Evolutionary conservation across 1,140 invertebrate genomes (phyloP).

Genomic region (Ceratosolen solmsi): DNA sequence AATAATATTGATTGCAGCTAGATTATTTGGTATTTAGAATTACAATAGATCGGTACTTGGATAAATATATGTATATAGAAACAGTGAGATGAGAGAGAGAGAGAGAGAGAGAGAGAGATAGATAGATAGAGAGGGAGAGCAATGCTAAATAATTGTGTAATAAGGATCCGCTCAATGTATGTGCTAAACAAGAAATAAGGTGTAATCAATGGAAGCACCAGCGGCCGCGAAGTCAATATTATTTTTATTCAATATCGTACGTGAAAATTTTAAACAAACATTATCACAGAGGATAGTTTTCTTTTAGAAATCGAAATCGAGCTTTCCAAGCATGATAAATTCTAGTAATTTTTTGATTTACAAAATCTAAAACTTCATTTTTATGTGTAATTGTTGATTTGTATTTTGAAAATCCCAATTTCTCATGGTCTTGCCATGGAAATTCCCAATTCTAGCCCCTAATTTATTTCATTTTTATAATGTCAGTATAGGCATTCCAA

Average conservation of each 20-base stretch:
- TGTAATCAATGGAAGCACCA: slow-evolving; percentile 41
- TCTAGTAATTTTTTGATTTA: slow-evolving; percentile 23
- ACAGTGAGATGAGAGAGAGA: too few relatives aligned
- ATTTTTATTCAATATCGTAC: not conserved
- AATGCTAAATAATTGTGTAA: slow-evolving; percentile 25
- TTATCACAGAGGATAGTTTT: slow-evolving; percentile 48
- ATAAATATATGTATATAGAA: too few relatives aligned
- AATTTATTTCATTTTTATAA: slow-evolving; percentile 35
- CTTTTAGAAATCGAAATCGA: slow-evolving; percentile 32
- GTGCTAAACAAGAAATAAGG: slow-evolving; percentile 39
- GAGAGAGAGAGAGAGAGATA: too few relatives aligned
- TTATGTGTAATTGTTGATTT: not conserved
- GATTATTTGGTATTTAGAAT: slow-evolving; percentile 30
- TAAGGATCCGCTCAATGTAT: slow-evolving; percentile 25
- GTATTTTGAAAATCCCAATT: slow-evolving; percentile 38
- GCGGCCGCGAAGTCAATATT: slow-evolving; percentile 20
- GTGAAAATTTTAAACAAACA: slow-evolving; percentile 30
- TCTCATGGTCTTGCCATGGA: too few relatives aligned
- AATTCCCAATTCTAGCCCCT: slow-evolving; percentile 22
- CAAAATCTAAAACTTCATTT: not conserved
- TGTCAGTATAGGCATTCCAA: slow-evolving; percentile 19
- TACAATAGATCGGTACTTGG: slow-evolving; percentile 9
- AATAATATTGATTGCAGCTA: slow-evolving; percentile 21
- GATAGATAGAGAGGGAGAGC: too few relatives aligned
- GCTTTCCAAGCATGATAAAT: not conserved